phyloP scores from a whole-genome alignment of 2,113 vertebrate genomes.

The Cichladusa arquata region DNA sequence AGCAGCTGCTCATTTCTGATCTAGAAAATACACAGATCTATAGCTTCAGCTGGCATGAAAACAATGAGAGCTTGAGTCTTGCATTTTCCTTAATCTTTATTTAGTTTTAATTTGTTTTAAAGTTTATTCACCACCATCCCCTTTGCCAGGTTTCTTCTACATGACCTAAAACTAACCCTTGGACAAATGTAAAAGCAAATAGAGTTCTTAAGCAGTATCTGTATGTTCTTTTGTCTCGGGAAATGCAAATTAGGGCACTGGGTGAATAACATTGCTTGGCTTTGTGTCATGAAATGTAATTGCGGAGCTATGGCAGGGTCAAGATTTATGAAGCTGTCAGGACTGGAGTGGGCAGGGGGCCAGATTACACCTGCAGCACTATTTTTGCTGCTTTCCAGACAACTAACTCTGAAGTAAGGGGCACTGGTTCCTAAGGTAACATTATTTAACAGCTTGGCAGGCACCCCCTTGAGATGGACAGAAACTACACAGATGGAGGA shows the following conservation, averaged over 20 bases:
- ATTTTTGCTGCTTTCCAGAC: conserved; percentile 19
- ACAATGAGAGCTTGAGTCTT: conserved; percentile 56
- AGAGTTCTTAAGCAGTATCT: conserved; percentile 66
- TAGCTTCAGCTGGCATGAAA: conserved; percentile 59
- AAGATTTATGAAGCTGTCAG: conserved; percentile 76
- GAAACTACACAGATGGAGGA: neutral
- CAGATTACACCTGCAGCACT: conserved; percentile 65
- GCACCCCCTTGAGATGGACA: neutral
- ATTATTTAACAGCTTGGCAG: neutral
- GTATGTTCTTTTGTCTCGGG: conserved; percentile 68
- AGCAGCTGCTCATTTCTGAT: conserved; percentile 60
- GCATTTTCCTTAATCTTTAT: conserved; percentile 56
- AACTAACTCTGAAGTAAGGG: neutral
- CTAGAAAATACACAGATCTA: conserved; percentile 49
- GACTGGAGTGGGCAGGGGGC: conserved; percentile 50
- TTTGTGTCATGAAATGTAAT: conserved; percentile 73
- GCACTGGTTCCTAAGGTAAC: neutral
- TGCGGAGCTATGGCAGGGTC: conserved; percentile 46
- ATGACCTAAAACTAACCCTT: conserved; percentile 71
- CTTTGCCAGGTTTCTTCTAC: conserved; percentile 63
- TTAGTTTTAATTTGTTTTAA: conserved; percentile 70
- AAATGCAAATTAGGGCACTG: conserved; percentile 71
- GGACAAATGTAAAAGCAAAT: conserved; percentile 55
- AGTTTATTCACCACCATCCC: conserved; percentile 14
- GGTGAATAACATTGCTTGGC: conserved; percentile 69